Base-by-base conservation (phyloP, 2,797 vertebrate species). In the Bovichtus diacanthus region DNA sequence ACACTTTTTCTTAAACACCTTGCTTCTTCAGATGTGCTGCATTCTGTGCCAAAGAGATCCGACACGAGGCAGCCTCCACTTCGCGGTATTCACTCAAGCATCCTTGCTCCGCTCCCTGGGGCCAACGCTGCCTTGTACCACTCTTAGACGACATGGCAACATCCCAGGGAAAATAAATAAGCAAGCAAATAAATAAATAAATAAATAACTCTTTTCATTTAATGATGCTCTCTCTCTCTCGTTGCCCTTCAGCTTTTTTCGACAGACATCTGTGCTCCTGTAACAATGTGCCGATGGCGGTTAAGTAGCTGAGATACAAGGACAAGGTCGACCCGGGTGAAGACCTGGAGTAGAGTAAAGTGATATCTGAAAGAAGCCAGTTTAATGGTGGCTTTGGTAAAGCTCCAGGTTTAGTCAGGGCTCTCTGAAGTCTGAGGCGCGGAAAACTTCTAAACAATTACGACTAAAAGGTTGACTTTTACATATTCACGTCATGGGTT, bases 231-330 rank as follows among this genome's bases (percentile, higher is more conserved):
- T 69, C 65, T n/a, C n/a, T n/a, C n/a, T 81, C 44, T 6, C 58
- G 69, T 78, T 12, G 59, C 76, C 82, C 83, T 77, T 18, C 34
- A 58, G 88, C 73, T 53, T 38, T 66, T n/a, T 77, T 78, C 84
- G 11, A 25, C 68, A 71, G 88, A 93, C 87, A 89, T 84, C 80
- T 85, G 85, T 79, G 82, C 72, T 86, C 66, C 62, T 53, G 79
- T 67, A 78, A 88, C 85, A 86, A 80, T 41, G 86, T 43, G 88
- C 84, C 46, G 12, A 44, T 23, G 72, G 76, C 75, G 15, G 80
- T 83, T 70, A 78, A 80, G 81, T 44, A 78, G 74, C 67, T 27
- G 60, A 62, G 64, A 59, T 75, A 85, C 77, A 85, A 85, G 63
- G 73, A 79, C 83, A 82, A 85, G 87, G 85, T 83, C 76, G 25